A percentile compares a stretch with the other conserved stretches of the same genome.
Conservation (phyloP, 2,797 vertebrate species). For the Botia kubotai region DNA sequence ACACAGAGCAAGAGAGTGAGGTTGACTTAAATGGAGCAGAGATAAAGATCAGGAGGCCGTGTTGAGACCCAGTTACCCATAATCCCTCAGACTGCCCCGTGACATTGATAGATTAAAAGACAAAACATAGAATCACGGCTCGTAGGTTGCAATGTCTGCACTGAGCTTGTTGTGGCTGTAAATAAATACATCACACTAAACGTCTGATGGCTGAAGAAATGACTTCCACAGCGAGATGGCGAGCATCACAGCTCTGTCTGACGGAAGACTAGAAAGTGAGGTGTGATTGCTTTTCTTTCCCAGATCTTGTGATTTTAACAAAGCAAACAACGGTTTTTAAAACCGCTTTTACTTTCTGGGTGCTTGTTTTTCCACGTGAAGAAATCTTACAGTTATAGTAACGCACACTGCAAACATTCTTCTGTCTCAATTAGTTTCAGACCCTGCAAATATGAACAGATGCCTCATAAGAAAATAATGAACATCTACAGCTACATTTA, state of each 20-base stretch:
- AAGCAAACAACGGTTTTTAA: conserved; percentile 46
- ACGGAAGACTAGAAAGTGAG: conserved; percentile 15
- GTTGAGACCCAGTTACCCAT: conserved; percentile 67
- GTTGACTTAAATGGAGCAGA: conserved; percentile 58
- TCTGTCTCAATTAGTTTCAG: not conserved
- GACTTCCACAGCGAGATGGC: conserved; percentile 50
- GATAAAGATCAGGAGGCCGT: conserved; percentile 69
- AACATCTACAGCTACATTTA: conserved; percentile 7
- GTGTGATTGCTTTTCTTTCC: conserved; percentile 36
- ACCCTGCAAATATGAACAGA: not conserved
- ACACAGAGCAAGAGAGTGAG: conserved; percentile 67
- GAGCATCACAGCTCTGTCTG: conserved; percentile 36
- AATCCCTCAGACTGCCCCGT: conserved; percentile 69
- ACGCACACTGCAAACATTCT: conserved; percentile 3
- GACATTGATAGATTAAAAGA: conserved; percentile 72
- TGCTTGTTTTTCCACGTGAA: conserved; percentile 44
- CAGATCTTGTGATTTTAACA: conserved; percentile 50
- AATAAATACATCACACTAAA: conserved; percentile 60
- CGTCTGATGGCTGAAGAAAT: conserved; percentile 48
- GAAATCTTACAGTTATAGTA: conserved; percentile 39
- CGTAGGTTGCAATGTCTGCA: conserved; percentile 28
- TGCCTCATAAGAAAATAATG: conserved; percentile 10
- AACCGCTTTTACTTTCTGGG: conserved; percentile 34
- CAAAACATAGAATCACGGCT: conserved; percentile 51
- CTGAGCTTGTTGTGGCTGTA: conserved; percentile 61